phyloP scores from a whole-genome alignment of 1,140 invertebrate genomes.

The Atta texana region DNA sequence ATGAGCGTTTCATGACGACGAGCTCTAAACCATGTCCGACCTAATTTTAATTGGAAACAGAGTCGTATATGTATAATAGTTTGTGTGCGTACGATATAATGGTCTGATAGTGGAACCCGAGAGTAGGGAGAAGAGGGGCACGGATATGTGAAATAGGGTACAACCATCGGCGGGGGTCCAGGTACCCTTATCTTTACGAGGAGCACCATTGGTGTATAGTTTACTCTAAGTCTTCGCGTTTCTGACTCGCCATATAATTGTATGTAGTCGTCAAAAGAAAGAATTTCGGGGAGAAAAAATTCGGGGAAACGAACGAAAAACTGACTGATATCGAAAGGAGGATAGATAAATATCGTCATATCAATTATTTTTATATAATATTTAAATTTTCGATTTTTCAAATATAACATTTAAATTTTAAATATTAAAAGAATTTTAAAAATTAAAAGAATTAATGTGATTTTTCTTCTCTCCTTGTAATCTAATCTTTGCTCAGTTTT shows the following conservation, averaged over 20 bases:
- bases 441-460: neutral
- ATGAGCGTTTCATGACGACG: constrained; percentile 19
- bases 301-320: neutral
- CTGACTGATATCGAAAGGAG: neutral
- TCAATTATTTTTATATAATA: neutral
- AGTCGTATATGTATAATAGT: neutral
- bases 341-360: neutral
- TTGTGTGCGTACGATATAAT: constrained; percentile 54
- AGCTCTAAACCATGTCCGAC: constrained; percentile 43
- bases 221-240: constrained; percentile 45
- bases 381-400: neutral
- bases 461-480: neutral
- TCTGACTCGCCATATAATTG: constrained; percentile 32
- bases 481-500: neutral
- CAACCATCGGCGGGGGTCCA: constrained; percentile 41
- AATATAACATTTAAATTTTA: too few species aligned
- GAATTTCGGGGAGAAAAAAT: constrained; percentile 6
- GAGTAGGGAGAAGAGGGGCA: constrained; percentile 15
- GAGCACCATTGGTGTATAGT: constrained; percentile 38
- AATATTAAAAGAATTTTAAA: neutral
- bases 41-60: constrained; percentile 69
- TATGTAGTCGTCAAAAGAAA: neutral
- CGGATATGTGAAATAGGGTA: constrained; percentile 47
- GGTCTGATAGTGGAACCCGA: constrained; percentile 29
- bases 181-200: constrained; percentile 69